Base-by-base conservation (phyloP, 2,797 vertebrate genomes). In the Bryconaethiops microstoma region DNA sequence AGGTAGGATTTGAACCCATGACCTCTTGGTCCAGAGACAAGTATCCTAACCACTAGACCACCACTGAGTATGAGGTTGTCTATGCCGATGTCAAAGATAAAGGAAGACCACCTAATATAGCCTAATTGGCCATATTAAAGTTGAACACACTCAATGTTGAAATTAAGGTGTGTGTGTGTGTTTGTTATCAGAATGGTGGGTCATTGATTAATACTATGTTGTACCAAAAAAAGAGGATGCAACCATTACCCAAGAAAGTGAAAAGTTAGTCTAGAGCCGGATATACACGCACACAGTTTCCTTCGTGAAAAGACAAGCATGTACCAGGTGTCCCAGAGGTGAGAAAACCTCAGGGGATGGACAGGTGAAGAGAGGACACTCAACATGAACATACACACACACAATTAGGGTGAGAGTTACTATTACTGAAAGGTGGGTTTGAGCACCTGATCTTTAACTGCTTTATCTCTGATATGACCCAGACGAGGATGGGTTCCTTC, bases 321-420 rank as follows among this genome's bases (percentile, higher is more conserved):
- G 77, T 52, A 78, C 74, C 84, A 76, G 75, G 80, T 83, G 81
- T 60, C 62, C 48, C 79, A 69, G 78, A 78, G 67, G 71, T 76
- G 72, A 78, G 60, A 78, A 59, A 68, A 60, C 75, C 77, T 17
- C 68, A 70, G 74, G 65, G 52, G 78, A 62, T 23, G 54, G 74
- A 63, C 76, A 78, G 67, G 78, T 62, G 48, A 50, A 73, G 21
- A 54, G 40, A 59, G 25, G 45, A 45, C 35, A 6, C 21, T 13
- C 10, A 52, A 71, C 70, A 23, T 21, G n/a, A 70, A 23, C 42
- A 21, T 23, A 80, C 71, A 68, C 63, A 68, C 63, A 52, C 54
- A 80, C 10, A 45, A 40, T n/a, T 7, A 62, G 48, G 0, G 16
- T n/a, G 3, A 16, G 48, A 52, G 59, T 14, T 54, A 35, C 60